Percentiles rank a stretch among this genome's conserved stretches.
Conservation (phyloP, 1,140 invertebrate species). For the Andricus grossulariae region DNA sequence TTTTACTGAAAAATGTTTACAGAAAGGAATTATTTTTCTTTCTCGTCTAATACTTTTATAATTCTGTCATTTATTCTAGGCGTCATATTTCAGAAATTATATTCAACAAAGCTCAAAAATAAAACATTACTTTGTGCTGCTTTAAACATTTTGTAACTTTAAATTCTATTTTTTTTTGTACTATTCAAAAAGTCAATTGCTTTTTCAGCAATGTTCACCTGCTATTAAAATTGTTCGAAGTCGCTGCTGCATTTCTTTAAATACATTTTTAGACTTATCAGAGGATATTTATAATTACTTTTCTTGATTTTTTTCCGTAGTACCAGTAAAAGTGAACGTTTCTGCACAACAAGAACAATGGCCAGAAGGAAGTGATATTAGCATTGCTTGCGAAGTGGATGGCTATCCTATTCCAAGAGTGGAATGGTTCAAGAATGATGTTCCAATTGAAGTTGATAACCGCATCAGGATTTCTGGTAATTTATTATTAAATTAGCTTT, state of each 20-base stretch:
- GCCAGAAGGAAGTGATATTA: slow-evolving; percentile 81
- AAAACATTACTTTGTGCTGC: too few species aligned
- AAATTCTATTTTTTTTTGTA: too few species aligned
- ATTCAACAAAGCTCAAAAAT: too few species aligned
- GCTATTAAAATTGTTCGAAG: too few species aligned
- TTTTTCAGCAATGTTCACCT: too few species aligned
- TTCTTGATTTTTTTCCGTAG: slow-evolving; percentile 35
- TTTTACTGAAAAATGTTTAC: neutral
- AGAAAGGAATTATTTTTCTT: neutral
- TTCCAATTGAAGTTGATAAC: slow-evolving; percentile 73
- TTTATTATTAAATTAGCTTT: slow-evolving; percentile 27
- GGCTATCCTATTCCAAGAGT: slow-evolving; percentile 86
- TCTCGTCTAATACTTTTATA: neutral
- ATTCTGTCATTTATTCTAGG: too few species aligned
- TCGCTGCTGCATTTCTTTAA: too few species aligned
- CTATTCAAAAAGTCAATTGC: too few species aligned
- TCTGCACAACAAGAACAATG: slow-evolving; percentile 76
- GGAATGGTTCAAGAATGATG: slow-evolving; percentile 87
- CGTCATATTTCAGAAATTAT: too few species aligned
- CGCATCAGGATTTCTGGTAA: slow-evolving; percentile 80
- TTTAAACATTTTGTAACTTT: too few species aligned
- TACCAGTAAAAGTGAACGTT: slow-evolving; percentile 77
- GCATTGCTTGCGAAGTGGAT: slow-evolving; percentile 84
- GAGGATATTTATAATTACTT: neutral
- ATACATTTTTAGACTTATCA: neutral